phyloP scores from a whole-genome alignment of 2,888 invertebrate species.

The Diaphora mendica region DNA sequence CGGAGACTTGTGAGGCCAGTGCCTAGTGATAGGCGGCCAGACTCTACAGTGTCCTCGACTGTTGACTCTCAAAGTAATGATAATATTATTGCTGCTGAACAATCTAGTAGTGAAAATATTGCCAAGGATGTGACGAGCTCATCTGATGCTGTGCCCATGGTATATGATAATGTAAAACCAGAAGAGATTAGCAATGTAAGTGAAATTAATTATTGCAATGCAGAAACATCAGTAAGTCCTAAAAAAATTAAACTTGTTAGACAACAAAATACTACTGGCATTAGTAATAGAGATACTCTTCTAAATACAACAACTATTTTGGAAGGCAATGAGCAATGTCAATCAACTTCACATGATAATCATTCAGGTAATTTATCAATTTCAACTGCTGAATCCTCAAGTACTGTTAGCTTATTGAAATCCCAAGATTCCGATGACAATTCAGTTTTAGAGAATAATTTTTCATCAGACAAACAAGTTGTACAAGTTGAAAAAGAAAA shows the following conservation, averaged over 20 bases:
- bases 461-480: slow-evolving; percentile 22
- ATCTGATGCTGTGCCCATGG: slow-evolving; percentile 75
- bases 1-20: slow-evolving; percentile 77
- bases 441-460: slow-evolving; percentile 29
- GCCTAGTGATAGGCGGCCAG: slow-evolving; percentile 75
- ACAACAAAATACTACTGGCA: slow-evolving; percentile 70
- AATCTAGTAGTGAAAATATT: slow-evolving; percentile 65
- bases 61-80: slow-evolving; percentile 71
- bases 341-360: slow-evolving; percentile 73
- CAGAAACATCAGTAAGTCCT: slow-evolving; percentile 79
- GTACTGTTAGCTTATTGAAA: slow-evolving; percentile 53
- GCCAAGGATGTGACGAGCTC: slow-evolving; percentile 83
- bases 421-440: slow-evolving; percentile 34
- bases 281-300: slow-evolving; percentile 58
- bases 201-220: slow-evolving; percentile 83
- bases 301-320: slow-evolving; percentile 49
- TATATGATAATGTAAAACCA: slow-evolving; percentile 75
- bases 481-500: slow-evolving; percentile 19
- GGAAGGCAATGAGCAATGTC: slow-evolving; percentile 68
- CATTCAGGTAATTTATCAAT: slow-evolving; percentile 46
- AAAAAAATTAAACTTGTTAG: slow-evolving; percentile 83
- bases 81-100: slow-evolving; percentile 57
- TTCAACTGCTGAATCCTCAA: slow-evolving; percentile 49
- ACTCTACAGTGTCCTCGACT: slow-evolving; percentile 82
- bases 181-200: slow-evolving; percentile 81